Evolutionary conservation across 2,888 invertebrate genomes (phyloP), one percentile per base, ranked within the genome.

Genomic region (Helleia helle): DNA sequence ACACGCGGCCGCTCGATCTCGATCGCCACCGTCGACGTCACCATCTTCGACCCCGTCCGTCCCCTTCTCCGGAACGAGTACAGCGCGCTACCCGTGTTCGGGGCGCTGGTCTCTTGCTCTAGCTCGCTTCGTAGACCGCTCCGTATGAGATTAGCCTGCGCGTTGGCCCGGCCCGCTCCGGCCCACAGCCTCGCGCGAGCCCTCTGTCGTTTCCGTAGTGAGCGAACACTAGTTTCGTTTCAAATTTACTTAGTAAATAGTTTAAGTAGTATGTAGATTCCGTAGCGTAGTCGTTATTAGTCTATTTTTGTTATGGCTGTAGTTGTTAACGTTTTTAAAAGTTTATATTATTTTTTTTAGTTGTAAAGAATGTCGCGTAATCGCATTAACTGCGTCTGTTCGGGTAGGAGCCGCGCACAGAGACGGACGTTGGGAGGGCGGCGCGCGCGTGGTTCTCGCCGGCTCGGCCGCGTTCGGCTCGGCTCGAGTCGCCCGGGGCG

Each of bases 221-320:
- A 76, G 70, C 80, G 76, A 72, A 77, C 70, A 63, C 66, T 76
- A 75, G 80, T 75, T 76, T 72, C 75, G 75, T 77, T 76, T 66
- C 71, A 69, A 67, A 71, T 75, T 34, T 64, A 75, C 68, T 71
- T 80, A 83, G 79, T 65, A 60, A 56, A 69, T 81, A 83, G 80
- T 73, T 65, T 81, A 80, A 68, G 71, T 81, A 83, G 80, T 63
- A 55, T 49, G 75, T 83, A 83, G 81, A 66, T 73, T 75, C 71
- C 75, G 76, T 83, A 83, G 83, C 48, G 71, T 83, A 81, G 80
- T 72, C 60, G 71, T 80, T 77, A 71, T 76, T 83, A 83, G 79
- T 71, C 46, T 81, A 80, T 80, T 83, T 83, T 83, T 81, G 80
- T 81, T 83, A 83, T 81, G 80, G 79, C 81, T 76, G 81, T 81